Conservation (phyloP, 2,797 vertebrate genomes). For the Luscinia megarhynchos region DNA sequence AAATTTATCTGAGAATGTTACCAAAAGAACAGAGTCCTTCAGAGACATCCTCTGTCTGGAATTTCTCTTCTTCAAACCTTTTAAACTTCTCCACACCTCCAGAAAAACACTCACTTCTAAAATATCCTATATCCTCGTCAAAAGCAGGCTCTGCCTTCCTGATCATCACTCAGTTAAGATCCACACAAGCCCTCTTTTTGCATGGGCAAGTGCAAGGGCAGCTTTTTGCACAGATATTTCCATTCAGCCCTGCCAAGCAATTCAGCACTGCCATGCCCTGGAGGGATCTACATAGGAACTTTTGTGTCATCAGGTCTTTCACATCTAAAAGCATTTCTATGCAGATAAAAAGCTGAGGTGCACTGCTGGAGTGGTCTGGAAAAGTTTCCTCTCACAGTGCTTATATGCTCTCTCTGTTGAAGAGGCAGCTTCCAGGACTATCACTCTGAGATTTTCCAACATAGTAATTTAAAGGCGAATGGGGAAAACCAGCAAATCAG, state of each 20-base stretch:
- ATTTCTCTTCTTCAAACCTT: neutral
- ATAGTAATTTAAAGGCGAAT: neutral
- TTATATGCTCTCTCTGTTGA: neutral
- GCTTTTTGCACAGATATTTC: constrained; percentile 14
- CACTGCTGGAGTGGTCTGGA: neutral
- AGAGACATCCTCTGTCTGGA: neutral
- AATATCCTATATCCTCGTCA: neutral
- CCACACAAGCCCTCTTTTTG: neutral
- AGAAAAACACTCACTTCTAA: neutral
- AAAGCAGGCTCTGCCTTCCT: neutral
- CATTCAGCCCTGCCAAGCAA: constrained; percentile 13
- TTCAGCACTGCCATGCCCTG: neutral
- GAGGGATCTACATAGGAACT: neutral
- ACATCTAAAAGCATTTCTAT: neutral
- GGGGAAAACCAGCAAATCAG: neutral
- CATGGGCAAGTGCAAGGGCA: constrained; percentile 12
- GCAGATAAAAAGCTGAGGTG: neutral
- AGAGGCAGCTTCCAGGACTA: neutral
- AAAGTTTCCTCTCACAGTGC: neutral
- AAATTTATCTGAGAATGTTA: neutral
- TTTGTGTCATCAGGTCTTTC: neutral
- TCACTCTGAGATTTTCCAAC: neutral
- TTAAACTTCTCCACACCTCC: neutral
- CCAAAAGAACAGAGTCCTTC: neutral
- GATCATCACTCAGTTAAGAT: neutral